Base-by-base conservation (phyloP, 2,888 invertebrate genomes). In the Oxyscelio sp. region DNA sequence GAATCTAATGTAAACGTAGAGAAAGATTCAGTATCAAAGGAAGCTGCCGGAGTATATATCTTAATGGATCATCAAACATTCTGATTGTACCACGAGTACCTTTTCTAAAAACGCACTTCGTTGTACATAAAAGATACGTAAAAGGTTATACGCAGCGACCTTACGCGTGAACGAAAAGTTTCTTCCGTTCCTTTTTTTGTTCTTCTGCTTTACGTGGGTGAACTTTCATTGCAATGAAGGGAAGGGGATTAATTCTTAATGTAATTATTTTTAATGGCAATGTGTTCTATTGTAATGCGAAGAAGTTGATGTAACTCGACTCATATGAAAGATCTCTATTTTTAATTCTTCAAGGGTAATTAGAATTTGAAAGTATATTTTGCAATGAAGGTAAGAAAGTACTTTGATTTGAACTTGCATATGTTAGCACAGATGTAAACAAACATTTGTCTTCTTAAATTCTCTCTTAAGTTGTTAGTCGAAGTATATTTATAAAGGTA, bases 51-150 rank as follows among this genome's bases (percentile, higher is more conserved):
- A 50, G 56, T 56, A 74, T 63, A 61, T 52, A 58, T 78, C 79
- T 75, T 84, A 70, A 83, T 79, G 83, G 75, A 65, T 84, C 56
- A 84, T 84, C 80, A 84, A 75, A 80, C 79, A 84, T 79, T 84
- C 75, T 40, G 80, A 84, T 80, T 84, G 71, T 61, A 22, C 56
- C 17, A 63, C 70, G 24, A 79, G 70, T 48, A 13, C 50, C 50
- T 83, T 83, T 78, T 74, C 74, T 56, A 27, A 68, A n/a, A 79
- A 79, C 71, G 71, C 59, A 52, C 43, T 65, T 52, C 65, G 58
- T 65, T 66, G 75, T 24, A 22, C 54, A 54, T 31, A 31, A 24
- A 15, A 15, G 54, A 54, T 27, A 50, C 34, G 56, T 56, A 59
- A 75, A 34, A 65, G 48, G 48, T 68, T 68, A 50, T 50, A 27